Conservation (phyloP, 1,140 invertebrate species). For the Saccostrea echinata region DNA sequence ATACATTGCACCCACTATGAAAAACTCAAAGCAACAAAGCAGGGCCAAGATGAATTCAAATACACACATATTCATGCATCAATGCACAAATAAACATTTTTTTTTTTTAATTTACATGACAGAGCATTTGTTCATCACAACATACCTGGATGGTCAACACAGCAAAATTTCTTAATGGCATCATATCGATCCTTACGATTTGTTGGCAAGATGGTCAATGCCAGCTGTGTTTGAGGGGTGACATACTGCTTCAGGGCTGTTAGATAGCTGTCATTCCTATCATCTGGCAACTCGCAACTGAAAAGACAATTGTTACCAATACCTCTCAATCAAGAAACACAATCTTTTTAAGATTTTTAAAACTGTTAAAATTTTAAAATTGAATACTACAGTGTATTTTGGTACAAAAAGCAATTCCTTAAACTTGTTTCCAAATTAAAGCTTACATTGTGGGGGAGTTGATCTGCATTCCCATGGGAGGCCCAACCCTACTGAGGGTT, state of each 20-base stretch:
- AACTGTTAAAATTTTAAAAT: too few species aligned
- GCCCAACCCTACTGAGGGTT: constrained; percentile 83
- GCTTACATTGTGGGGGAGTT: constrained; percentile 80
- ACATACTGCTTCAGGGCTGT: constrained; percentile 64
- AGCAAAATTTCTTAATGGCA: constrained; percentile 93
- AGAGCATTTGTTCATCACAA: neutral
- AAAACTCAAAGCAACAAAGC: too few species aligned
- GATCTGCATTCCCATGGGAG: constrained; percentile 86
- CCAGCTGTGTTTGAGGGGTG: constrained; percentile 68
- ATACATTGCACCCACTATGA: too few species aligned
- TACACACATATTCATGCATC: too few species aligned
- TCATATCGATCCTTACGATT: constrained; percentile 89
- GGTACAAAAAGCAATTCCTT: too few species aligned
- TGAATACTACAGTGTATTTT: too few species aligned
- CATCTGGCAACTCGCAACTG: constrained; percentile 70
- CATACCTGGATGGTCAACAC: constrained; percentile 86
- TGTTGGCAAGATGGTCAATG: constrained; percentile 73
- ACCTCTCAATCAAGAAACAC: too few species aligned
- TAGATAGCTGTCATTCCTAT: constrained; percentile 71
- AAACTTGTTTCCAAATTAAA: neutral
- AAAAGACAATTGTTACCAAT: neutral
- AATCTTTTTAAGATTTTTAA: too few species aligned
- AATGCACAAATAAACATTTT: too few species aligned
- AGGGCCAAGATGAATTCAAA: too few species aligned
- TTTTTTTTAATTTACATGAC: too few species aligned